A percentile compares a stretch with the other conserved stretches of the same genome.
These are phyloP conservation scores for Chelmon rostratus DNA, from an alignment of 2,797 vertebrate genomes.

Conservation along the genomic window DNA sequence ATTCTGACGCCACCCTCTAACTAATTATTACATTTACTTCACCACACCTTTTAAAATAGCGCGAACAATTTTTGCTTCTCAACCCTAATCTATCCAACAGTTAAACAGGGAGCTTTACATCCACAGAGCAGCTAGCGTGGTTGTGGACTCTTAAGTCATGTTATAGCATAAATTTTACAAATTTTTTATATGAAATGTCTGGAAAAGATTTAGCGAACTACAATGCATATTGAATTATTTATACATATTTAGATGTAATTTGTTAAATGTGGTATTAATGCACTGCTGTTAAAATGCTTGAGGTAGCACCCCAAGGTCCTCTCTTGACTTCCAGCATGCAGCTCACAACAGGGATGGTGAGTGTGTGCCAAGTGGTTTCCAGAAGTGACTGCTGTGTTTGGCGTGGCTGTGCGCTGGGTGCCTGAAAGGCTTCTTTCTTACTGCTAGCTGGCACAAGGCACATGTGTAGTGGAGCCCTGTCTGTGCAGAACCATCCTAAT, in stretches of 20 bases:
- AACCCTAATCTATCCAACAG: too few relatives aligned
- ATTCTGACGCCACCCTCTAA: neutral
- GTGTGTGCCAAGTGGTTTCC: slow-evolving; percentile 83
- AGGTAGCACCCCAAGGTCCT: slow-evolving; percentile 47
- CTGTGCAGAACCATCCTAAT: slow-evolving; percentile 70
- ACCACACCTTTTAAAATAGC: too few relatives aligned
- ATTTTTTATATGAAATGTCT: neutral
- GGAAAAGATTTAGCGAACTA: neutral
- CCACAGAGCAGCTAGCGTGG: neutral
- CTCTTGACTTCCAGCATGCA: slow-evolving; percentile 43
- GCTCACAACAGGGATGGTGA: slow-evolving; percentile 59
- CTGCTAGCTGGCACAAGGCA: slow-evolving; percentile 71
- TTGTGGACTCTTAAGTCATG: neutral
- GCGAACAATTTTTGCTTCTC: neutral
- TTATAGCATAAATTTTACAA: neutral
- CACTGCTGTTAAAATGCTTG: slow-evolving; percentile 36
- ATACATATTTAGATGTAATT: neutral
- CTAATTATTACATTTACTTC: slow-evolving; percentile 15
- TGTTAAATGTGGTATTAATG: slow-evolving; percentile 12
- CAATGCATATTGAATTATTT: neutral
- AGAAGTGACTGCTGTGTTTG: slow-evolving; percentile 87
- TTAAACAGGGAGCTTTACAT: too few relatives aligned
- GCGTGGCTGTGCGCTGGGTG: slow-evolving; percentile 60
- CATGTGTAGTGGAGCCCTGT: slow-evolving; percentile 67
- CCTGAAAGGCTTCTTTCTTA: slow-evolving; percentile 87